These are phyloP conservation scores for Lycocorax pyrrhopterus DNA, from an alignment of 2,113 vertebrate species.

Conservation along the genomic window DNA sequence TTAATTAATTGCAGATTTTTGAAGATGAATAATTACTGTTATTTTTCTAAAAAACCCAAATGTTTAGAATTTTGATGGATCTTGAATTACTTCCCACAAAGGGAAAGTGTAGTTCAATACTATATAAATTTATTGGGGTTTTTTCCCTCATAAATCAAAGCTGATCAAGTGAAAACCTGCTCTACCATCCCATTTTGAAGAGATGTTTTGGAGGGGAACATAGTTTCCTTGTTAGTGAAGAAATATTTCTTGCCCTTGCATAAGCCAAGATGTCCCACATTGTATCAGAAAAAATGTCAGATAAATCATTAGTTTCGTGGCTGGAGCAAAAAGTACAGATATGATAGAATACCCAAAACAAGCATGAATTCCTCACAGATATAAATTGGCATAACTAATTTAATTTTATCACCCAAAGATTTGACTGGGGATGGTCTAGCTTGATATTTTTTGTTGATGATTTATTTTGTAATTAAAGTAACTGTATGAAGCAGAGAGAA, in stretches of 20 bases:
- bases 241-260: not conserved
- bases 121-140: not conserved
- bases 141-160: not conserved
- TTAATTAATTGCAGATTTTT: not conserved
- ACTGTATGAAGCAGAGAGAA: not conserved
- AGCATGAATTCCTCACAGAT: not conserved
- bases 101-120: not conserved
- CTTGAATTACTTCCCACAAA: not conserved
- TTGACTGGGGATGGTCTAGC: not conserved
- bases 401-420: not conserved
- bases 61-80: not conserved
- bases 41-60: not conserved
- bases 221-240: not conserved
- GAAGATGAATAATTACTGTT: not conserved
- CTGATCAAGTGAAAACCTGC: not conserved
- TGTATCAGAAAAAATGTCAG: not conserved
- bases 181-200: not conserved
- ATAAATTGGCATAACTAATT: not conserved
- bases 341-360: not conserved
- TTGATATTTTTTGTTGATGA: not conserved
- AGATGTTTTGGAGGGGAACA: not conserved
- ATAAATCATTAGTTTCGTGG: not conserved
- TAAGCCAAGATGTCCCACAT: not conserved
- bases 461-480: not conserved
- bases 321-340: not conserved